A percentile compares a stretch with the other conserved stretches of the same genome.
Conservation (phyloP, 2,797 vertebrate genomes). For the Hozukius guyotensis region DNA sequence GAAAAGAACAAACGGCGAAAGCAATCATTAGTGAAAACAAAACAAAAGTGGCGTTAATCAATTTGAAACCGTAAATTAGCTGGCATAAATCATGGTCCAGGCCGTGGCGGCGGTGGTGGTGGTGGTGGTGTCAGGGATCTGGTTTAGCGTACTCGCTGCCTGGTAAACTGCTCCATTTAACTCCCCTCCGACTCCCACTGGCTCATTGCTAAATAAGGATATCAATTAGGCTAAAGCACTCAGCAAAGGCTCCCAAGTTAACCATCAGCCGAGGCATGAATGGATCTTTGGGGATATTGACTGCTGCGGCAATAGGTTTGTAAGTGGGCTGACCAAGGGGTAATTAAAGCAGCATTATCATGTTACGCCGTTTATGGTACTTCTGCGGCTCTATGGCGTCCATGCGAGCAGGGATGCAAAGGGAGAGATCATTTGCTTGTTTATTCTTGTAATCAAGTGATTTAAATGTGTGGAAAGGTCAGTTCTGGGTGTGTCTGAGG, state of each 20-base stretch:
- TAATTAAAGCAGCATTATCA: slow-evolving; percentile 88
- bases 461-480: not conserved
- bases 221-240: slow-evolving; percentile 89
- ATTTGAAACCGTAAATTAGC: slow-evolving; percentile 65
- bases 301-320: slow-evolving; percentile 87
- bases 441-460: not conserved
- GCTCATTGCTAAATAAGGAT: slow-evolving; percentile 88
- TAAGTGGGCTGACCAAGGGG: slow-evolving; percentile 88
- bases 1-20: slow-evolving; percentile 14
- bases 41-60: slow-evolving; percentile 56
- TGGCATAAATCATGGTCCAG: slow-evolving; percentile 70
- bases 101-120: slow-evolving; percentile 52
- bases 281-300: slow-evolving; percentile 89
- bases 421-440: not conserved
- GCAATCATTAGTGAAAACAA: slow-evolving; percentile 55
- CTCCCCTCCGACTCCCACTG: slow-evolving; percentile 84
- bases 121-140: slow-evolving; percentile 72
- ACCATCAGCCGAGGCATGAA: slow-evolving; percentile 86
- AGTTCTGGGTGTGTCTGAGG: not conserved
- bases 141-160: slow-evolving; percentile 76
- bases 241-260: slow-evolving; percentile 88
- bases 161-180: slow-evolving; percentile 89
- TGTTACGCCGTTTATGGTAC: slow-evolving; percentile 82
- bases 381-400: slow-evolving; percentile 60
- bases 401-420: slow-evolving; percentile 31